phyloP scores from a whole-genome alignment of 2,113 vertebrate species.

The Melanerpes formicivorus region DNA sequence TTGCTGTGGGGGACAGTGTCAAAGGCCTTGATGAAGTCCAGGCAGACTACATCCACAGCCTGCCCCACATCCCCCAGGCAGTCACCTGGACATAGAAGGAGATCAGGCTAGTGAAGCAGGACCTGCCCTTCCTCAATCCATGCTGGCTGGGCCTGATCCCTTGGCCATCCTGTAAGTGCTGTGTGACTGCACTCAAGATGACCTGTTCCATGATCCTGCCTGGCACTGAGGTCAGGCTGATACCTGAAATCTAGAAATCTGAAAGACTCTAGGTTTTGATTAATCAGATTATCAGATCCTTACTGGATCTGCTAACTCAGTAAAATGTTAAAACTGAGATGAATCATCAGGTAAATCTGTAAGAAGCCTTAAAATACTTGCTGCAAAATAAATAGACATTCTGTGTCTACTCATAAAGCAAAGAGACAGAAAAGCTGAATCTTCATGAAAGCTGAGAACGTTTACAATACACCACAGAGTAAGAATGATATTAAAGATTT shows the following conservation, averaged over 20 bases:
- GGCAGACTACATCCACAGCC: no score
- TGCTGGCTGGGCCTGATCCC: no score
- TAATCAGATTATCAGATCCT: neutral
- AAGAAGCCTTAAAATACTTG: conserved; percentile 40
- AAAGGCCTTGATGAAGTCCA: no score
- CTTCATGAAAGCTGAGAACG: conserved; percentile 12
- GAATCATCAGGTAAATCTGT: conserved; percentile 42
- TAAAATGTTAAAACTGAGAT: conserved; percentile 15
- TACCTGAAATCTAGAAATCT: conserved; percentile 1
- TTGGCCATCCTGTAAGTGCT: no score
- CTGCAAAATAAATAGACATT: conserved; percentile 35
- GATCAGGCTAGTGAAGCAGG: no score
- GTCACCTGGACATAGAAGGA: no score
- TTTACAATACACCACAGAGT: neutral
- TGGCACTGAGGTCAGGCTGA: no score
- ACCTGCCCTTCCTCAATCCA: no score
- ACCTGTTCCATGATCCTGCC: no score
- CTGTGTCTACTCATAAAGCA: conserved; percentile 35
- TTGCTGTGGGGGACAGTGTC: no score
- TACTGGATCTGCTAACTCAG: conserved; percentile 41
- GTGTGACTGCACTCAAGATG: no score
- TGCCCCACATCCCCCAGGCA: no score
- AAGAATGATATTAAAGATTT: neutral
- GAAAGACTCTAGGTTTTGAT: conserved; percentile 17
- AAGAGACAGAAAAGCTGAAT: conserved; percentile 9